Evolutionary conservation across 2,797 vertebrate genomes (phyloP), one percentile per base, ranked within the genome.

Genomic region (Tiaroga cobitis): DNA sequence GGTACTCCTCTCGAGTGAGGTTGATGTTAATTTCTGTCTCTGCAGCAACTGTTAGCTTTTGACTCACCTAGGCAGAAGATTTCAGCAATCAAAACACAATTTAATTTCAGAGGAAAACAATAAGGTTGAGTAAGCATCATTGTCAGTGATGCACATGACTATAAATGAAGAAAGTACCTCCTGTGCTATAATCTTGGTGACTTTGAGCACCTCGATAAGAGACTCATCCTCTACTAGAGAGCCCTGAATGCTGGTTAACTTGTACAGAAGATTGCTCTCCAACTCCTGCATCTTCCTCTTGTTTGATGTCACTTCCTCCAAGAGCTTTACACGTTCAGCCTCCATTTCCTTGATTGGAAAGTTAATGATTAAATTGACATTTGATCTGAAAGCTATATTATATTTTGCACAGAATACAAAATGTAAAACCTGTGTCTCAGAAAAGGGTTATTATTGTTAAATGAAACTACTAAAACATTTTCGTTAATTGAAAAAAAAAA

Each of bases 251-350:
- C 94, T 96, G 84, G 95, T 96, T 84, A 97, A 92, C 78, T 92
- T 92, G 88, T 93, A 93, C n/a, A 97, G 92, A n/a, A 97, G 91
- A 88, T 94, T 96, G 85, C 96, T 95, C 90, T 97, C 96, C 87
- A 97, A 93, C 80, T 97, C 96, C 92, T 97, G 94, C 96, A 96
- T 97, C 92, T 93, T 96, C 90, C 95, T 95, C 89, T 95, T 96
- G 92, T 97, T 97, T 73, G 90, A 94, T 0, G 94, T 96, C 87
- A 97, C 96, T 91, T 97, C 95, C 92, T 96, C 94, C 90, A 96
- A 89, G 79, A 97, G 91, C 88, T 94, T 94, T n/a, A 96, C 95
- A 63, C 95, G 94, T 92, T 96, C 96, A 1, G 94, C 94, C 89
- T 97, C 96, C 89, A 97, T 87, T 91, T 97, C 96, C 96, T 97